Evolutionary conservation across 2,888 invertebrate genomes (phyloP).

Genomic region (Megamerina dolium): DNA sequence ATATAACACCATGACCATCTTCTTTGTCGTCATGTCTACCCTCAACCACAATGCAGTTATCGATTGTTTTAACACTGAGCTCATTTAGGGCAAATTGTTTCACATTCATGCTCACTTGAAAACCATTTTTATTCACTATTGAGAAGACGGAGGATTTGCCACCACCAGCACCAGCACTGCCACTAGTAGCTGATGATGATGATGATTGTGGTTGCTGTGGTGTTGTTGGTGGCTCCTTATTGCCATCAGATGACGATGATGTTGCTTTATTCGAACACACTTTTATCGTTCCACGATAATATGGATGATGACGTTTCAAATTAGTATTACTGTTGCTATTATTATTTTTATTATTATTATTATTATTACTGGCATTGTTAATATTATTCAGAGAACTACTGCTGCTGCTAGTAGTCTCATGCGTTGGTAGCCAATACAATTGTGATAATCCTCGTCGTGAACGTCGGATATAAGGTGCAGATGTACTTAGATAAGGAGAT

Average conservation of each 20-base stretch:
- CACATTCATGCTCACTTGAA: conserved; percentile 64
- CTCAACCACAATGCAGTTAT: conserved; percentile 60
- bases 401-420: too few species aligned
- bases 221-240: conserved; percentile 8
- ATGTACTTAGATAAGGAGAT: too few species aligned
- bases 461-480: too few species aligned
- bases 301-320: conserved; percentile 25
- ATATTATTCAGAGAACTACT: too few species aligned
- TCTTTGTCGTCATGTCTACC: conserved; percentile 67
- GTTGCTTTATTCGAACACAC: conserved; percentile 19
- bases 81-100: conserved; percentile 66
- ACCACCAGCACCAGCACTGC: too few species aligned
- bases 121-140: conserved; percentile 58
- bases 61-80: conserved; percentile 62
- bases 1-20: conserved; percentile 69
- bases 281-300: conserved; percentile 24
- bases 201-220: conserved; percentile 12
- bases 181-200: conserved; percentile 6
- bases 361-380: too few species aligned
- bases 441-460: conserved; percentile 20
- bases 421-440: conserved; percentile 23
- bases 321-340: too few species aligned
- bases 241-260: conserved; percentile 1
- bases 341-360: too few species aligned
- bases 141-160: conserved; percentile 23